phyloP scores from a whole-genome alignment of 2,113 vertebrate species.

The Fregata magnificens region DNA sequence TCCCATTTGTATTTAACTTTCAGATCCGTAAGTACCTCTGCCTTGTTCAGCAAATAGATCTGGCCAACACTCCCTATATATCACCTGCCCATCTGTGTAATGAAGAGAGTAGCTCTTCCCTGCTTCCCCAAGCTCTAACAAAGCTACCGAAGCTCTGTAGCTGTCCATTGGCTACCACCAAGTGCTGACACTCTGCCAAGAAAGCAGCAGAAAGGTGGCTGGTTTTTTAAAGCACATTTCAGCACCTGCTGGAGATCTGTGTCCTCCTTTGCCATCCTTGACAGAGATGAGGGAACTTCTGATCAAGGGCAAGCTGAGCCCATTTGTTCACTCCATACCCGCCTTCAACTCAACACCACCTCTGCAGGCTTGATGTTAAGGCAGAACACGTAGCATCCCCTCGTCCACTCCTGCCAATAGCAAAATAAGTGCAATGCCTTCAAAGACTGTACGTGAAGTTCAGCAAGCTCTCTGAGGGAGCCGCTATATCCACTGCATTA shows the following conservation, averaged over 20 bases:
- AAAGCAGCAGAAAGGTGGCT: not conserved
- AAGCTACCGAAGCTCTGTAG: not conserved
- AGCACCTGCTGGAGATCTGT: accelerated
- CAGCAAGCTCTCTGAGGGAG: not conserved
- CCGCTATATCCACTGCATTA: not conserved
- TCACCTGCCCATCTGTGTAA: not conserved
- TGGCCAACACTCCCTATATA: not conserved
- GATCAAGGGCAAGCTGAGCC: not conserved
- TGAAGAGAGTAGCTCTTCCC: not conserved
- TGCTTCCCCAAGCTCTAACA: not conserved
- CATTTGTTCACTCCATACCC: not conserved
- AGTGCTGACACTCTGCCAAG: not conserved
- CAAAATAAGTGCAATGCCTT: not conserved
- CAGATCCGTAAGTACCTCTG: not conserved
- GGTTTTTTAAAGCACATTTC: not conserved
- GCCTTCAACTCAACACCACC: not conserved
- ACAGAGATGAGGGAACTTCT: not conserved
- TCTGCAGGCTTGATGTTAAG: not conserved
- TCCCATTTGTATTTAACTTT: not conserved
- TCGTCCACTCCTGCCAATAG: not conserved
- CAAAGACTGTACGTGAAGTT: not conserved
- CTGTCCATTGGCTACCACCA: not conserved
- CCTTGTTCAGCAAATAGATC: not conserved
- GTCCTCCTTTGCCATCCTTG: not conserved
- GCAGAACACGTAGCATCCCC: not conserved